phyloP scores from a whole-genome alignment of 53 echinoderm and acorn worm genomes.

The Patiria pectinifera region DNA sequence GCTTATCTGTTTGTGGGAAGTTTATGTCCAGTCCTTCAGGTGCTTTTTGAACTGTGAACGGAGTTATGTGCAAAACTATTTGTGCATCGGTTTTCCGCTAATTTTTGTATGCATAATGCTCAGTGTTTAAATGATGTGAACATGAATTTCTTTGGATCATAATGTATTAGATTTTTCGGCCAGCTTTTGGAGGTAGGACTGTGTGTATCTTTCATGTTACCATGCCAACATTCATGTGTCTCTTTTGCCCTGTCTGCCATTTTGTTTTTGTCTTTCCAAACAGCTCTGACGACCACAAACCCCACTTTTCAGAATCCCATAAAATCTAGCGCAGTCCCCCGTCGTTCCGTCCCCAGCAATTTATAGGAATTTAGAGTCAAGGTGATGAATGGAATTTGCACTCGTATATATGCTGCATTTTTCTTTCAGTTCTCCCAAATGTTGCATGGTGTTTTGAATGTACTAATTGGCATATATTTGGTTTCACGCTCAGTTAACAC shows the following conservation, averaged over 20 bases:
- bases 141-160: neutral
- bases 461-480: slow-evolving; percentile 20
- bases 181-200: neutral
- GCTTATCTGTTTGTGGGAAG: too few relatives aligned
- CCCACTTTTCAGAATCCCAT: slow-evolving; percentile 5
- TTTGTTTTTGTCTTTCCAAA: slow-evolving; percentile 30
- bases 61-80: neutral
- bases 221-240: neutral
- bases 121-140: neutral
- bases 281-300: slow-evolving; percentile 15
- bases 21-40: too few relatives aligned
- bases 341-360: neutral
- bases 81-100: neutral
- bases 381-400: slow-evolving; percentile 3
- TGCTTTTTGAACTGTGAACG: too few relatives aligned
- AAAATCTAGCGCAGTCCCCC: slow-evolving; percentile 9
- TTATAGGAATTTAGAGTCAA: neutral
- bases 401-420: neutral
- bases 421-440: neutral
- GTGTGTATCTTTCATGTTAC: neutral
- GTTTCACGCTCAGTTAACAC: neutral
- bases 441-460: slow-evolving; percentile 21
- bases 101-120: neutral
- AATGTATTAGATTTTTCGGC: neutral
- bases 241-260: neutral